Conservation (phyloP, 2,113 vertebrate species). For the Campylomormyrus numenius region DNA sequence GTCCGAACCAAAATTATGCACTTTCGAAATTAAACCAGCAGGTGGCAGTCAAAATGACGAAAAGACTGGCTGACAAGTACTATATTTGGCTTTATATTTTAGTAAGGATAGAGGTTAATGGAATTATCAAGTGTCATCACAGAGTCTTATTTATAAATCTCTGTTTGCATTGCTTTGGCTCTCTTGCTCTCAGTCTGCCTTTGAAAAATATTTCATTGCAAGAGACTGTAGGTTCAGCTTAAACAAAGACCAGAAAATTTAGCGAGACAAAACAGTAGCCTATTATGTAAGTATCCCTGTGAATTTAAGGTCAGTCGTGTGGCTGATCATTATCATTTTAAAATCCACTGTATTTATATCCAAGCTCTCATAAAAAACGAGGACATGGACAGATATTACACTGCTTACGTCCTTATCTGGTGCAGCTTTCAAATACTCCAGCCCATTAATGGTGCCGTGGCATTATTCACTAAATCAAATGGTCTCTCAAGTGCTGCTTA, state of each 20-base stretch:
- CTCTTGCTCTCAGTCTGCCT: not conserved
- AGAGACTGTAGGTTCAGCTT: not conserved
- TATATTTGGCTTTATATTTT: not conserved
- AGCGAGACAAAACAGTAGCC: not conserved
- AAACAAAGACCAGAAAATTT: not conserved
- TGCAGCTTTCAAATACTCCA: not conserved
- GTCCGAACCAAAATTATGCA: not conserved
- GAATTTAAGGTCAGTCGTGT: constrained; percentile 11
- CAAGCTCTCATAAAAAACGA: not conserved
- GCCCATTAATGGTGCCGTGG: not conserved
- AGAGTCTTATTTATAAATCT: not conserved
- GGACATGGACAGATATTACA: not conserved
- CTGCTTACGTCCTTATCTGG: not conserved
- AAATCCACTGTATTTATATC: constrained; percentile 5
- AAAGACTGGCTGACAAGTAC: not conserved
- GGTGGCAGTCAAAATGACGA: not conserved
- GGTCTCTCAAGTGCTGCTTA: not conserved
- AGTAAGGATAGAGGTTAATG: not conserved
- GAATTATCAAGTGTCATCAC: not conserved
- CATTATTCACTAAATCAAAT: constrained; percentile 11
- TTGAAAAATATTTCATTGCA: not conserved
- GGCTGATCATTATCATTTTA: constrained; percentile 3
- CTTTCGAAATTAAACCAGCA: constrained; percentile 10
- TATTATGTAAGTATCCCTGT: constrained; percentile 2
- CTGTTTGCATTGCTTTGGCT: not conserved